Evolutionary conservation across 2,888 invertebrate genomes (phyloP), one percentile per base, ranked within the genome.

Genomic region (Sarcophaga rosellei): DNA sequence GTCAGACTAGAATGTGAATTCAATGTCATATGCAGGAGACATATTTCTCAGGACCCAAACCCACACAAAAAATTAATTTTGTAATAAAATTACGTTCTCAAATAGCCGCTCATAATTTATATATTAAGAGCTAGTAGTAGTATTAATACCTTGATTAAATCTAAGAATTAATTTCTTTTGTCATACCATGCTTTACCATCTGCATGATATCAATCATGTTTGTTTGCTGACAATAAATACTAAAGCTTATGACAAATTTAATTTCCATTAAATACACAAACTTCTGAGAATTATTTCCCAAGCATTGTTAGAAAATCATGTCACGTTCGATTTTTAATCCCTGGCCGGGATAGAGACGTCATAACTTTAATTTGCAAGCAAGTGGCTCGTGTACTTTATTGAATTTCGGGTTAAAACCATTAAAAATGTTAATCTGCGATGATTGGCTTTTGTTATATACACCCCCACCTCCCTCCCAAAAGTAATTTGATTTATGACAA

Each of bases 401-500:
- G 47, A 75, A 81, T 69, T 68, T 47, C 61, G 10, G 25, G 61
- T 62, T 68, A 45, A 68, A 77, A 59, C 76, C 72, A 65, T 72
- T 72, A 61, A 72, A 66, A 66, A 66, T 73, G 23, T 70, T 76
- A 82, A 76, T 76, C 59, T 76, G 72, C 45, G 65, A 47, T 45
- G 53, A 53, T 76, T 61, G 8, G 61, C 20, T 21, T 61, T n/a
- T 20, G 21, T 61, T n/a, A n/a, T 2, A n/a, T 57, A 4, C 53
- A 57, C 17, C 1, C 57, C 15, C n/a, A 2, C 15, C 10, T 3
- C 61, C 65, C n/a, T n/a, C n/a, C 17, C 5, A 8, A 53, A 17
- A 53, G 62, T 20, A 45, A 65, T 83, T 76, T 83, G 76, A 86
- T 77, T 83, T 77, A 69, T 65, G 76, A 69, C 59, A 70, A 73